Conservation (phyloP, 2,797 vertebrate species). For the Acanthis flammea region DNA sequence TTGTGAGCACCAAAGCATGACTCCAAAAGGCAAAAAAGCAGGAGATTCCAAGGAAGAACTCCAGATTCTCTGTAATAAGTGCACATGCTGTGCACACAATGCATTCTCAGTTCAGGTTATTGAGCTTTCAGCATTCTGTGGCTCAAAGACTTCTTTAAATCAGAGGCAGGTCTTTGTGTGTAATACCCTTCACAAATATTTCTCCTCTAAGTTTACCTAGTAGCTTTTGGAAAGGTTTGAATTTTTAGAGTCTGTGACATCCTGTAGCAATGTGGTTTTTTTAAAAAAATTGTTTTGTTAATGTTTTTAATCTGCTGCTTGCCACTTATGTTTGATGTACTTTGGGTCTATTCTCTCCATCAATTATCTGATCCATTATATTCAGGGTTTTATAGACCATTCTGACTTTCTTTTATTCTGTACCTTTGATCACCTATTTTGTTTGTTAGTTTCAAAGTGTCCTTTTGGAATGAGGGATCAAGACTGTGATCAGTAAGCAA, state of each 20-base stretch:
- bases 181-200: neutral
- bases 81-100: neutral
- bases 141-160: neutral
- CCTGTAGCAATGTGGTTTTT: neutral
- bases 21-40: neutral
- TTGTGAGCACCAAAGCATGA: neutral
- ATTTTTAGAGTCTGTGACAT: neutral
- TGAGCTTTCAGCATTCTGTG: neutral
- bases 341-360: neutral
- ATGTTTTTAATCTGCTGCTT: neutral
- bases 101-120: neutral
- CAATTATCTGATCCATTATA: neutral
- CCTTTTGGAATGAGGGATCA: neutral
- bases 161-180: neutral
- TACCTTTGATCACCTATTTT: neutral
- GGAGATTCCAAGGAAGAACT: neutral
- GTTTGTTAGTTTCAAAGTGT: neutral
- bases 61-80: neutral
- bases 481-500: neutral
- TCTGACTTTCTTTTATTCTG: neutral
- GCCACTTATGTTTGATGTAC: neutral
- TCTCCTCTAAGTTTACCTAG: neutral
- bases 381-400: neutral
- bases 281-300: neutral
- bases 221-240: neutral